Conservation (phyloP, 1,140 invertebrate genomes). For the Pseudomyrmex cubaensis region DNA sequence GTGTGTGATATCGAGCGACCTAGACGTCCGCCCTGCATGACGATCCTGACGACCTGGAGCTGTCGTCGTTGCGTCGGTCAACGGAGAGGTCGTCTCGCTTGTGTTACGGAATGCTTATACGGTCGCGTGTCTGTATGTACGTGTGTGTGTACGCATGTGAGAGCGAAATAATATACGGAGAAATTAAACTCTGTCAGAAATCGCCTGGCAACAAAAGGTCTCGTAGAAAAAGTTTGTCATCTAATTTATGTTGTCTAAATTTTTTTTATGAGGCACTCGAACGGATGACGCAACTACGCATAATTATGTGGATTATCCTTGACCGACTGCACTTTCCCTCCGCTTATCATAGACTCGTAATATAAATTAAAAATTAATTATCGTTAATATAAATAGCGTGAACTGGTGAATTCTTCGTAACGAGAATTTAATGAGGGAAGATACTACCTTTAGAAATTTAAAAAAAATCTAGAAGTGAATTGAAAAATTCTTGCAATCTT, state of each 20-base stretch:
- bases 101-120: background rate
- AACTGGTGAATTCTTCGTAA: background rate
- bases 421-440: background rate
- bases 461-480: background rate
- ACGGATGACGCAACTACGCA: slow-evolving; percentile 4
- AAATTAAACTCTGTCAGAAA: slow-evolving; percentile 32
- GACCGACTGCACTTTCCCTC: slow-evolving; percentile 38
- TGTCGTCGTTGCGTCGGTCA: slow-evolving; percentile 13
- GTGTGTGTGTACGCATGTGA: background rate
- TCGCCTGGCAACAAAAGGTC: background rate
- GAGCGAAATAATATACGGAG: background rate
- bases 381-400: background rate
- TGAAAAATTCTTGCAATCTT: background rate
- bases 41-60: slow-evolving; percentile 43
- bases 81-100: slow-evolving; percentile 43
- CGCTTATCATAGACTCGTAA: slow-evolving; percentile 32
- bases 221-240: background rate
- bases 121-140: too few species aligned
- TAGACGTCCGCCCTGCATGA: slow-evolving; percentile 66
- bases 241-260: slow-evolving; percentile 9
- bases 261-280: background rate
- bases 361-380: background rate
- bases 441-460: background rate
- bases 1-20: slow-evolving; percentile 72
- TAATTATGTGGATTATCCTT: slow-evolving; percentile 30